Percentiles rank a stretch among this genome's conserved stretches.
Conservation (phyloP, 1,140 invertebrate genomes). For the Aphelinus atriplicis region DNA sequence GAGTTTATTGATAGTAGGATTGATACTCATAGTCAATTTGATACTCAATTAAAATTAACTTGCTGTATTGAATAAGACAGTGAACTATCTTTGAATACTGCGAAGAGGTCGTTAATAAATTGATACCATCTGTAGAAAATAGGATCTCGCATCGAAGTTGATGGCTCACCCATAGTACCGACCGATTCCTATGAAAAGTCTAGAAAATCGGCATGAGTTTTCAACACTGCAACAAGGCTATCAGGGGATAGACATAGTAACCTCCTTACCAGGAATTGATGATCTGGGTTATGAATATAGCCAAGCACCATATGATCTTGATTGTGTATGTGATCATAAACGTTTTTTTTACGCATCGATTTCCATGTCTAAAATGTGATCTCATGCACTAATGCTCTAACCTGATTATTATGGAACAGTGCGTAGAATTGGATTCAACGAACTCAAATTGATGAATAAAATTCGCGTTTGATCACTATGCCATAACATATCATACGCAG, state of each 20-base stretch:
- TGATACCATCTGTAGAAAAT: slow-evolving; percentile 87
- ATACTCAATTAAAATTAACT: slow-evolving; percentile 50
- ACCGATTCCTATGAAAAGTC: slow-evolving; percentile 67
- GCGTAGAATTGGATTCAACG: too few relatives aligned
- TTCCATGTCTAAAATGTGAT: too few relatives aligned
- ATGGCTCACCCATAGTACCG: slow-evolving; percentile 75
- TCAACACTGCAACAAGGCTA: too few relatives aligned
- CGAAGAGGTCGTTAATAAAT: slow-evolving; percentile 82
- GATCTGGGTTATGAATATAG: slow-evolving; percentile 77
- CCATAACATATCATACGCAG: too few relatives aligned
- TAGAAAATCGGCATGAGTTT: not conserved
- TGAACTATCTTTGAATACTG: slow-evolving; percentile 78
- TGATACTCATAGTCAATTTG: too few relatives aligned
- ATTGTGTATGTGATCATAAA: slow-evolving; percentile 81
- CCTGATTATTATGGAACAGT: too few relatives aligned
- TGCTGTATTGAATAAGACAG: slow-evolving; percentile 71
- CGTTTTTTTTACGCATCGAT: too few relatives aligned
- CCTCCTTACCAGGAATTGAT: slow-evolving; percentile 68
- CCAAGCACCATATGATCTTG: slow-evolving; percentile 75
- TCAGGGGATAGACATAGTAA: too few relatives aligned
- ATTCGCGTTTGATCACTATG: too few relatives aligned
- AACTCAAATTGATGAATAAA: too few relatives aligned
- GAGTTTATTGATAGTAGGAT: not conserved
- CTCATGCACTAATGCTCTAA: too few relatives aligned
- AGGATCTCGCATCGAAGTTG: slow-evolving; percentile 83